Evolutionary conservation across 2,888 invertebrate genomes (phyloP).

Genomic region (Coronaproctus castanopsis): DNA sequence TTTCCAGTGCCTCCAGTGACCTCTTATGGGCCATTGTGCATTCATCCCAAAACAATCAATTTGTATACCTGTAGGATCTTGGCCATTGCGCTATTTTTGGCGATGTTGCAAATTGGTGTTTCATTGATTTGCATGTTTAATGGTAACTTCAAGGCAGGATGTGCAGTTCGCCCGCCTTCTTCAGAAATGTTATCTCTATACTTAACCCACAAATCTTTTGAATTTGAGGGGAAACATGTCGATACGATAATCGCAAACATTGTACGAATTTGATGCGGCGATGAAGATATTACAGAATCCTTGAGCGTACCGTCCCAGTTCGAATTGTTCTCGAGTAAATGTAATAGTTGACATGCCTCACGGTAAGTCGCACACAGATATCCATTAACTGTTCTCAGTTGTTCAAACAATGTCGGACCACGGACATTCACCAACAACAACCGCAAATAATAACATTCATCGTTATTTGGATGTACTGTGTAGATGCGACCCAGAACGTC

Average conservation of each 20-base stretch:
- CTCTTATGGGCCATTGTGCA: conserved; percentile 23
- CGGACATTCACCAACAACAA: conserved; percentile 16
- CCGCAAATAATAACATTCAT: conserved; percentile 16
- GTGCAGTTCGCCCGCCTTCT: conserved; percentile 20
- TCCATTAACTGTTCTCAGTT: conserved; percentile 25
- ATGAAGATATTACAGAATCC: conserved; percentile 17
- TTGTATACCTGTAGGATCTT: conserved; percentile 10
- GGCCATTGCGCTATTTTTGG: conserved; percentile 19
- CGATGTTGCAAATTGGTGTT: conserved; percentile 23
- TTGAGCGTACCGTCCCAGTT: conserved; percentile 20
- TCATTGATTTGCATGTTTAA: conserved; percentile 17
- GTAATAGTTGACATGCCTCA: conserved; percentile 25
- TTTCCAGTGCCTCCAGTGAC: conserved; percentile 21
- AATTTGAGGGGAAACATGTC: conserved; percentile 21
- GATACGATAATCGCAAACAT: conserved; percentile 20
- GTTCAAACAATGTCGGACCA: conserved; percentile 23
- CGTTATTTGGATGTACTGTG: too few relatives aligned
- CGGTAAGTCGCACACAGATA: conserved; percentile 23
- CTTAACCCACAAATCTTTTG: conserved; percentile 20
- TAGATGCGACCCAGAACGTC: too few relatives aligned
- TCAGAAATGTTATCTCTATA: conserved; percentile 5
- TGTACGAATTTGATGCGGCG: conserved; percentile 19
- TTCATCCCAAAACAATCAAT: conserved; percentile 22
- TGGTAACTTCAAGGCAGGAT: conserved; percentile 24
- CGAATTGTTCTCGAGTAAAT: conserved; percentile 23